These are phyloP conservation scores for Cairina moschata DNA, from an alignment of 2,113 vertebrate species.

Conservation along the genomic window DNA sequence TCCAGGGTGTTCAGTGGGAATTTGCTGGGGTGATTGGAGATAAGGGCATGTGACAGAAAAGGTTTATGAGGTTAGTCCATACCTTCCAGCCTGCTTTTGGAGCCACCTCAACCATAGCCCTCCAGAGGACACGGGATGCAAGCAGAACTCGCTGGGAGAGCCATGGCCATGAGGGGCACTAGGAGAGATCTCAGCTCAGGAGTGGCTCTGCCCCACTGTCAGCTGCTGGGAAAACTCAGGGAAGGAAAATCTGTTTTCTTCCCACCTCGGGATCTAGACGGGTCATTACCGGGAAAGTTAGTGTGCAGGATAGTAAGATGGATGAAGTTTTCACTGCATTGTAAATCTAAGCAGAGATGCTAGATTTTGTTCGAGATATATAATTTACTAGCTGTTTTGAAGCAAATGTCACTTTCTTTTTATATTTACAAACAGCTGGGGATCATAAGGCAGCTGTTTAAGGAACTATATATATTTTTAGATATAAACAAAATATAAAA, in stretches of 20 bases:
- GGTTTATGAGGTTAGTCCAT: fast-evolving
- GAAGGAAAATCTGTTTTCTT: background rate
- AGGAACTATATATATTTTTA: conserved; percentile 43
- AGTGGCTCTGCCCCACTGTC: fast-evolving
- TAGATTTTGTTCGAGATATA: background rate
- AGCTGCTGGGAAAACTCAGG: fast-evolving
- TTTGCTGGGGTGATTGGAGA: background rate
- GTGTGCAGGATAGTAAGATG: fast-evolving
- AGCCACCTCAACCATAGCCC: fast-evolving
- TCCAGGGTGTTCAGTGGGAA: background rate
- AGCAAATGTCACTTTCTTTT: conserved; percentile 13
- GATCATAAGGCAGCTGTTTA: conserved; percentile 40
- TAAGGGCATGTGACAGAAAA: background rate
- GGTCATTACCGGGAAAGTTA: background rate
- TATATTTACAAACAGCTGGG: background rate
- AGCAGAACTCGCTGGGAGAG: fast-evolving
- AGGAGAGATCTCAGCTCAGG: background rate
- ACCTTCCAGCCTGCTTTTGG: background rate
- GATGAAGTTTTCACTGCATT: background rate
- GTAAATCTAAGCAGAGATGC: background rate
- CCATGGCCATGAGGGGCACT: background rate
- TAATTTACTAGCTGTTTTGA: conserved; percentile 9
- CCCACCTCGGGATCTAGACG: background rate
- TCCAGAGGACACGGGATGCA: fast-evolving
- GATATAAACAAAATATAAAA: conserved; percentile 53